Evolutionary conservation across 2,888 invertebrate species (phyloP).

Genomic region (Drosophila dives): DNA sequence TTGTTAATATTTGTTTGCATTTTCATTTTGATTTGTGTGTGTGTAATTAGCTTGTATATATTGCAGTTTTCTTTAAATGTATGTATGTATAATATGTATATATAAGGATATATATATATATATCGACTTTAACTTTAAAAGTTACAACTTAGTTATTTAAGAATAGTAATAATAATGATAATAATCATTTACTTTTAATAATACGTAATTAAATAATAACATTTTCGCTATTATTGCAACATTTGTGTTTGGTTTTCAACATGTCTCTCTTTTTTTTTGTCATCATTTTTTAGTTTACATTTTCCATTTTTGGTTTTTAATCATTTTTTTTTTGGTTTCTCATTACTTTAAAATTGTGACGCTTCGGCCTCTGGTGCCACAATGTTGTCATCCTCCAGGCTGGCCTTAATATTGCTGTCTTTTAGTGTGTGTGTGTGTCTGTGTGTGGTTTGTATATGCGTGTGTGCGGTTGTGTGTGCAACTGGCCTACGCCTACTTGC

Average conservation of each 20-base stretch:
- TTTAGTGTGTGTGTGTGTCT: conserved; percentile 27
- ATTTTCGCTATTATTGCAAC: conserved; percentile 80
- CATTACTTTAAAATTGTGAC: conserved; percentile 70
- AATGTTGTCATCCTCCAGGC: conserved; percentile 59
- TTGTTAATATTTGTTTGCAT: conserved; percentile 26
- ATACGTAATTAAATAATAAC: conserved; percentile 77
- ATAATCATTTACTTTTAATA: conserved; percentile 70
- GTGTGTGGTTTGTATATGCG: neutral
- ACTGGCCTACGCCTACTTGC: conserved; percentile 54
- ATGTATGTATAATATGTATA: conserved; percentile 27
- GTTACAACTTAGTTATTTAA: conserved; percentile 73
- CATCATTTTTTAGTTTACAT: conserved; percentile 26
- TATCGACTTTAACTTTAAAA: conserved; percentile 75
- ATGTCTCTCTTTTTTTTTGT: conserved; percentile 26
- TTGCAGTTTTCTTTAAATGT: conserved; percentile 61
- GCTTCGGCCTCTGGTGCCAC: conserved; percentile 41
- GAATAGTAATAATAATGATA: conserved; percentile 60
- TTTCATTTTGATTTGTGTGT: conserved; percentile 70
- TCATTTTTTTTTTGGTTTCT: conserved; percentile 49
- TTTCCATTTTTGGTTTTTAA: conserved; percentile 13
- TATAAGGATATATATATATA: conserved; percentile 38
- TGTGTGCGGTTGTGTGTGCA: conserved; percentile 24
- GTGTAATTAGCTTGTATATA: conserved; percentile 67
- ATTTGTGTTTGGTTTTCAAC: conserved; percentile 41
- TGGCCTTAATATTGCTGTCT: conserved; percentile 50